Conservation (phyloP, 2,113 vertebrate species). For the Tyto alba region DNA sequence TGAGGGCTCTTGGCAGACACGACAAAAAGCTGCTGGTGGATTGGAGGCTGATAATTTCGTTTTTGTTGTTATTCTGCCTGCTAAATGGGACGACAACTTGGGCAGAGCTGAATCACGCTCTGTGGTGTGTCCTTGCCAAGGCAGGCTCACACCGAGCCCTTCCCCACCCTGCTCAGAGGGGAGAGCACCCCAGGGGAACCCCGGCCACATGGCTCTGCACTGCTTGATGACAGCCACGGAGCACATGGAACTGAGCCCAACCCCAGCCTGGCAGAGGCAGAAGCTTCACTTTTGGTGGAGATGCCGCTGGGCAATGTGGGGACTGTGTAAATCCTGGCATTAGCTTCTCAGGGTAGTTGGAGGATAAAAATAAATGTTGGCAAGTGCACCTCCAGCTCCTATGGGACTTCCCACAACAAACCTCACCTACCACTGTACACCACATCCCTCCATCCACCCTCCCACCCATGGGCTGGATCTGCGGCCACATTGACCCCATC, state of each 20-base stretch:
- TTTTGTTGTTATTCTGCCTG: neutral
- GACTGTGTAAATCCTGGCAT: neutral
- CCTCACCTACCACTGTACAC: neutral
- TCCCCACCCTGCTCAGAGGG: neutral
- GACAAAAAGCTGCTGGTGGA: neutral
- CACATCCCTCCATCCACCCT: neutral
- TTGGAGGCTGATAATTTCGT: neutral
- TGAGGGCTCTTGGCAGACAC: neutral
- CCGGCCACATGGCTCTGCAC: neutral
- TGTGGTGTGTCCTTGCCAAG: neutral
- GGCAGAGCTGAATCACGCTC: neutral
- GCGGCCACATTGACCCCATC: rapidly evolving
- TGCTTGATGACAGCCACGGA: neutral
- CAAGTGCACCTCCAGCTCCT: neutral
- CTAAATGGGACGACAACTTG: neutral
- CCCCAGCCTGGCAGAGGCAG: neutral
- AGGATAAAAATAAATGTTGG: neutral
- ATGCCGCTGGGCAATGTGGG: neutral
- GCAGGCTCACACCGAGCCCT: neutral
- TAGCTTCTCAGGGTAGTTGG: neutral
- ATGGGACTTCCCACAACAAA: neutral
- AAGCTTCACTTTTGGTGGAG: neutral
- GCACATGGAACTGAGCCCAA: neutral
- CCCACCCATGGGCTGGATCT: neutral
- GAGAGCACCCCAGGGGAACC: neutral